Evolutionary conservation across 1,140 invertebrate species (phyloP).

Genomic region (Formica exsecta): DNA sequence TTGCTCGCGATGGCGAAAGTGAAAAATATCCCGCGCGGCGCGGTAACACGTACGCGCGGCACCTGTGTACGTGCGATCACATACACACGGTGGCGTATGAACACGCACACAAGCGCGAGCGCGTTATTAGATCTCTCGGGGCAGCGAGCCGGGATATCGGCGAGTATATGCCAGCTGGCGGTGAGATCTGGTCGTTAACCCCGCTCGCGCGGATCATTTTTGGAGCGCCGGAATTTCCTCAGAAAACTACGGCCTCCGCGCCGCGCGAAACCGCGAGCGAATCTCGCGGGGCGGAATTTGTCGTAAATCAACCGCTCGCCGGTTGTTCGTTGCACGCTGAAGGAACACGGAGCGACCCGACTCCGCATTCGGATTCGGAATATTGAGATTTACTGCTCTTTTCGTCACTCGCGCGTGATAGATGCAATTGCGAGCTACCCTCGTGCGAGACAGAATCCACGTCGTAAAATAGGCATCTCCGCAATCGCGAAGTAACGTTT

Average conservation of each 20-base stretch:
- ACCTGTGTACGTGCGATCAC: conserved; percentile 20
- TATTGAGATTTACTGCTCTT: conserved; percentile 41
- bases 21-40: conserved; percentile 72
- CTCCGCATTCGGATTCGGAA: conserved; percentile 23
- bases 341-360: not conserved
- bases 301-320: conserved; percentile 55
- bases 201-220: conserved; percentile 72
- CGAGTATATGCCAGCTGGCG: conserved; percentile 70
- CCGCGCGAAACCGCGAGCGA: not conserved
- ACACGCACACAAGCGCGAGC: conserved; percentile 24
- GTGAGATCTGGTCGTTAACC: conserved; percentile 75
- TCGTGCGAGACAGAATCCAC: not conserved
- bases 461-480: not conserved
- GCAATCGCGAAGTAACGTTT: not conserved
- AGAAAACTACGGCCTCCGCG: conserved; percentile 26
- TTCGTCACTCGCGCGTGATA: conserved; percentile 1
- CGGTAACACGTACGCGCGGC: conserved; percentile 3
- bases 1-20: conserved; percentile 72
- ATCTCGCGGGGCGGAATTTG: conserved; percentile 30
- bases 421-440: conserved; percentile 7
- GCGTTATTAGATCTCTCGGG: conserved; percentile 74
- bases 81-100: conserved; percentile 40
- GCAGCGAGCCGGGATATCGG: conserved; percentile 71
- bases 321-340: not conserved
- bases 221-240: conserved; percentile 61